phyloP scores from a whole-genome alignment of 2,888 invertebrate genomes.

The Tetramorium bicarinatum region DNA sequence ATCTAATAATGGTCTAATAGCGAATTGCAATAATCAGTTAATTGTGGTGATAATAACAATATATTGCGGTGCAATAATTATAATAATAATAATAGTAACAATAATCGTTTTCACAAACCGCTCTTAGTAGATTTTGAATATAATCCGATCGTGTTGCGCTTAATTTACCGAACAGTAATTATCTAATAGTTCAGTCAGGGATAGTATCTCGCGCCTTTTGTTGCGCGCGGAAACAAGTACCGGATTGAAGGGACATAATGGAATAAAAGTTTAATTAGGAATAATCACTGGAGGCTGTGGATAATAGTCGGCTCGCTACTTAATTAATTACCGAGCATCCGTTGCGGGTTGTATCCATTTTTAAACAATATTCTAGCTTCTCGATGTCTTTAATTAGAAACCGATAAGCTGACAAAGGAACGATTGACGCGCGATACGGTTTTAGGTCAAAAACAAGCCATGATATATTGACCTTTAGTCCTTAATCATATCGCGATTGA shows the following conservation, averaged over 20 bases:
- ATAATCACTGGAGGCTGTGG: background rate
- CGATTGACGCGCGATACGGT: background rate
- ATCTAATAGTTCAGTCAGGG: background rate
- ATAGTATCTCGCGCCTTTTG: constrained; percentile 8
- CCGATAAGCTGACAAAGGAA: constrained; percentile 7
- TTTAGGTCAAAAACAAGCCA: background rate
- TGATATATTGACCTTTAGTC: constrained; percentile 9
- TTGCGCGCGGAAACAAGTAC: background rate
- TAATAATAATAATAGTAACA: background rate
- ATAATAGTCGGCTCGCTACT: background rate
- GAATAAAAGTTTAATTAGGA: constrained; percentile 19
- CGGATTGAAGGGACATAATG: background rate
- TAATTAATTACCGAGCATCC: constrained; percentile 7
- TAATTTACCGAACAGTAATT: constrained; percentile 4
- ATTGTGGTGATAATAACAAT: background rate
- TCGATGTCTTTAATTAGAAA: constrained; percentile 6
- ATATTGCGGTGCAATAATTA: background rate
- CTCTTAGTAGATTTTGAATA: background rate
- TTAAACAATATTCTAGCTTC: background rate
- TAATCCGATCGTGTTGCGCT: background rate
- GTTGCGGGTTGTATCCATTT: background rate
- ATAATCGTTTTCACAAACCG: background rate
- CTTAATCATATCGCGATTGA: background rate
- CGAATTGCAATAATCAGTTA: background rate
- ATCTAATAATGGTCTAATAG: constrained; percentile 16